These are phyloP conservation scores for Delichon dasypus DNA, from an alignment of 2,797 vertebrate species.

Conservation along the genomic window DNA sequence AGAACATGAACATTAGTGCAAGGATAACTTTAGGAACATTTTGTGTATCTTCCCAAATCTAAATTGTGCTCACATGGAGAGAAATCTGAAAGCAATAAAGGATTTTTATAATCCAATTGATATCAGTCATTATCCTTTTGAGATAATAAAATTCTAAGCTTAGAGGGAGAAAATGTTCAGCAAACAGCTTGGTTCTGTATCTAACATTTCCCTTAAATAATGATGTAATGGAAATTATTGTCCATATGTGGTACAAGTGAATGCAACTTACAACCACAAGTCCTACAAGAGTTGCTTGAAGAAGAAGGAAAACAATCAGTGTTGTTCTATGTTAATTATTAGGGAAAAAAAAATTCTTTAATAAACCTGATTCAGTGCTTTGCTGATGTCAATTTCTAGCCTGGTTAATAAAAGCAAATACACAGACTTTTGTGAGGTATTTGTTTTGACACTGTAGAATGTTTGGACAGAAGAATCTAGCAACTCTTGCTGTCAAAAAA, in stretches of 20 bases:
- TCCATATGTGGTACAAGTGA: not conserved
- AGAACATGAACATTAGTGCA: not conserved
- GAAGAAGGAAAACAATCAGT: not conserved
- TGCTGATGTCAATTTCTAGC: not conserved
- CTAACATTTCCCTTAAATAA: not conserved
- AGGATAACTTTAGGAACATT: not conserved
- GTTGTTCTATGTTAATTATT: not conserved
- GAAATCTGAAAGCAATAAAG: not conserved
- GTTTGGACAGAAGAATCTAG: not conserved
- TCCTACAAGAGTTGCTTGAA: not conserved
- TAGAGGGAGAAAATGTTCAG: not conserved
- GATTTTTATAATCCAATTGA: not conserved
- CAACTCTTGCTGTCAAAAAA: not conserved
- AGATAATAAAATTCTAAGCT: not conserved
- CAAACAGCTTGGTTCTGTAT: not conserved
- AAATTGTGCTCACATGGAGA: not conserved
- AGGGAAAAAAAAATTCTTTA: not conserved
- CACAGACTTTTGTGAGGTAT: not conserved
- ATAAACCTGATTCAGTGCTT: not conserved
- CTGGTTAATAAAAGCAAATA: not conserved
- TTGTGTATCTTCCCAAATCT: not conserved
- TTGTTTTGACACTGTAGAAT: not conserved
- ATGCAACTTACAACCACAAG: not conserved
- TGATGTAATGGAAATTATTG: not conserved
- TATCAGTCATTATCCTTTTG: not conserved